Percentiles rank a stretch among this genome's conserved stretches.
phyloP scores from a whole-genome alignment of 2,113 vertebrate species.

The Buteo buteo region DNA sequence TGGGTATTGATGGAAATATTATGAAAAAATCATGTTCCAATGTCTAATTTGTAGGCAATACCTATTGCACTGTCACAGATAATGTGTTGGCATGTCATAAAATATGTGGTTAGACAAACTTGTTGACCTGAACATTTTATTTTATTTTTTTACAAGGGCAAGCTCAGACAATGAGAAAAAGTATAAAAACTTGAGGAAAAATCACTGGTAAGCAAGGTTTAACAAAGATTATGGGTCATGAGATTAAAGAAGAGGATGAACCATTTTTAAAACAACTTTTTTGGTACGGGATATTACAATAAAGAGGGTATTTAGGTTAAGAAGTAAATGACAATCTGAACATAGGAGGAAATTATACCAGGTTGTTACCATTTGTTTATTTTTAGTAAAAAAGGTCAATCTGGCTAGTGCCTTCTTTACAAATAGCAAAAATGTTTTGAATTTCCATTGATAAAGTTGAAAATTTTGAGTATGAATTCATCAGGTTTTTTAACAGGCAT shows the following conservation, averaged over 20 bases:
- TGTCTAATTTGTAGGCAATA: not conserved
- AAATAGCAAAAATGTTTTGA: not conserved
- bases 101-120: not conserved
- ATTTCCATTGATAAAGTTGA: not conserved
- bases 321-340: not conserved
- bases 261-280: not conserved
- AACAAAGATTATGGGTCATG: not conserved
- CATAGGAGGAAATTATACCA: not conserved
- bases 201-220: not conserved
- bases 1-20: not conserved
- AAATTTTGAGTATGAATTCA: not conserved
- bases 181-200: not conserved
- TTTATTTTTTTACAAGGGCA: not conserved
- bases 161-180: not conserved
- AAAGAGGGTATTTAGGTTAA: not conserved
- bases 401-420: not conserved
- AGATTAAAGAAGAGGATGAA: not conserved
- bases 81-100: not conserved
- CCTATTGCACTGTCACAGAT: not conserved
- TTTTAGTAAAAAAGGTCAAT: not conserved
- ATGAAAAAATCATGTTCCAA: not conserved
- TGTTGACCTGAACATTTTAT: not conserved
- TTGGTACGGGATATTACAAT: not conserved
- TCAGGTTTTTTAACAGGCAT: not conserved
- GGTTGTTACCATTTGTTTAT: not conserved